Conservation (phyloP, 2,113 vertebrate species). For the Capreolus pygargus region DNA sequence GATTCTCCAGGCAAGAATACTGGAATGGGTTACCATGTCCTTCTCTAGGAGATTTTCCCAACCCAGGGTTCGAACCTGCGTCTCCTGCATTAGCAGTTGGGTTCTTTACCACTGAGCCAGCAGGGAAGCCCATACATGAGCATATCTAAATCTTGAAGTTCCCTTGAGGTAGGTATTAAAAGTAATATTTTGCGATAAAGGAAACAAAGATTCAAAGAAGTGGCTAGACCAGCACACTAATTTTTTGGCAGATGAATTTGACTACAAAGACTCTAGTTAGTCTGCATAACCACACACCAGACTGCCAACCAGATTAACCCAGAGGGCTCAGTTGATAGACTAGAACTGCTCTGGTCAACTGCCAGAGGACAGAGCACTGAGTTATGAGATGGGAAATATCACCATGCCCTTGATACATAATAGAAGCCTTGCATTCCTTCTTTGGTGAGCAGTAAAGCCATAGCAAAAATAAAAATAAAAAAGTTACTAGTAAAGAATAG, state of each 20-base stretch:
- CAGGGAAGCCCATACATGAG: not conserved
- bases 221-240: not conserved
- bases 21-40: not conserved
- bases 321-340: not conserved
- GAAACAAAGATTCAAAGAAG: slow-evolving; percentile 24
- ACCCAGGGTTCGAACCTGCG: not conserved
- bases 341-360: not conserved
- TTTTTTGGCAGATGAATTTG: not conserved
- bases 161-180: slow-evolving; percentile 19
- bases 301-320: not conserved
- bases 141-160: slow-evolving; percentile 20
- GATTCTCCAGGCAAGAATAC: not conserved
- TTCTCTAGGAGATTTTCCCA: not conserved
- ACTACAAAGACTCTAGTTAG: not conserved
- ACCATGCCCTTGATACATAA: not conserved
- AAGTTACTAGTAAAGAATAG: not conserved
- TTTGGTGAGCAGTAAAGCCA: not conserved
- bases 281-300: not conserved
- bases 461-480: slow-evolving; percentile 28
- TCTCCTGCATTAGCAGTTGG: not conserved
- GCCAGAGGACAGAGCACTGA: slow-evolving; percentile 7
- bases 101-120: not conserved
- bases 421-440: not conserved
- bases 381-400: not conserved
- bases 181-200: not conserved